A percentile compares a stretch with the other conserved stretches of the same genome.
These are phyloP conservation scores for Chroicocephalus ridibundus DNA, from an alignment of 2,113 vertebrate genomes.

Conservation along the genomic window DNA sequence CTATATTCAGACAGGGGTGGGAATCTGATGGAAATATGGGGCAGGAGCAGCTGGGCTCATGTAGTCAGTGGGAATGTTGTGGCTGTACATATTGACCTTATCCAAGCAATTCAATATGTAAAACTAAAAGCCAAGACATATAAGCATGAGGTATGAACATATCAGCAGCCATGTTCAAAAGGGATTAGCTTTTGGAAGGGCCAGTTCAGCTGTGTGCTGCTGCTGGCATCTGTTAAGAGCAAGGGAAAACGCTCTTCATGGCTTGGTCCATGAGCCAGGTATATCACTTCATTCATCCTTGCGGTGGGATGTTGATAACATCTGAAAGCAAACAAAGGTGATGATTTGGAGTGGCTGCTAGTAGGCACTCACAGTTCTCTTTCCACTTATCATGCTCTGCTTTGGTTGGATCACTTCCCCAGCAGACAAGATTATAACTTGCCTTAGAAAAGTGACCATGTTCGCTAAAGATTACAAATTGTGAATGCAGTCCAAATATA, in stretches of 20 bases:
- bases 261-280: constrained; percentile 50
- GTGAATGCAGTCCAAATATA: neutral
- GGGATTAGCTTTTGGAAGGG: constrained; percentile 44
- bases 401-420: constrained; percentile 14
- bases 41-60: constrained; percentile 33
- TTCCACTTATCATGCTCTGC: constrained; percentile 30
- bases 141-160: constrained; percentile 37
- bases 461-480: neutral
- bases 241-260: constrained; percentile 44
- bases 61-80: constrained; percentile 26
- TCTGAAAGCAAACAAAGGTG: constrained; percentile 67
- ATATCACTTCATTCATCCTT: constrained; percentile 63
- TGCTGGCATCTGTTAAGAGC: constrained; percentile 57
- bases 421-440: constrained; percentile 47
- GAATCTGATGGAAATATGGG: constrained; percentile 29
- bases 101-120: constrained; percentile 47
- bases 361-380: neutral
- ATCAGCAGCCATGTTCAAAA: constrained; percentile 47
- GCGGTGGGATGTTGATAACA: constrained; percentile 48
- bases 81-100: constrained; percentile 25
- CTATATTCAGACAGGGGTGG: neutral
- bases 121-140: constrained; percentile 57
- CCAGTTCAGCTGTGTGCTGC: constrained; percentile 33
- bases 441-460: neutral
- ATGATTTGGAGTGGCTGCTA: constrained; percentile 53